Evolutionary conservation across 2,797 vertebrate species (phyloP).

Genomic region (Gephyroberyx darwinii): DNA sequence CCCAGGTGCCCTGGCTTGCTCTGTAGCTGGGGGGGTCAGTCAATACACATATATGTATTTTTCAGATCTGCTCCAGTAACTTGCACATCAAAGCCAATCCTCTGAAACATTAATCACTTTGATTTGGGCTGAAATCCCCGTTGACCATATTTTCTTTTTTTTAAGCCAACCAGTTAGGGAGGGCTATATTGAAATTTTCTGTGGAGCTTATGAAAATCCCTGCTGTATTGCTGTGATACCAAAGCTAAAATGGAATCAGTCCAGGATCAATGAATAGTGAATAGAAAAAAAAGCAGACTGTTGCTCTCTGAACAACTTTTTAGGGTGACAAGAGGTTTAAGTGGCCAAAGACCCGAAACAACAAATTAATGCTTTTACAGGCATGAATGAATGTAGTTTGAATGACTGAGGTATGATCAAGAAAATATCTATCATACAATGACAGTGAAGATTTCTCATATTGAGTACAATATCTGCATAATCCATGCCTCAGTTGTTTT

Average conservation of each 20-base stretch:
- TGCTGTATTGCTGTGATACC: constrained; percentile 25
- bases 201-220: constrained; percentile 6
- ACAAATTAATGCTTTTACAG: constrained; percentile 14
- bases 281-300: constrained; percentile 12
- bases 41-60: constrained; percentile 43
- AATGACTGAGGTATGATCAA: constrained; percentile 3
- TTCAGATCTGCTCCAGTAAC: constrained; percentile 33
- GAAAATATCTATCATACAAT: background rate
- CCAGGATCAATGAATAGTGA: constrained; percentile 52
- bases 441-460: no score
- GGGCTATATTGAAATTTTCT: constrained; percentile 23
- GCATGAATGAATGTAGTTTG: no score
- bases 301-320: constrained; percentile 18
- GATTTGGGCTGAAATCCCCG: constrained; percentile 40
- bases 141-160: constrained; percentile 36
- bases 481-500: constrained; percentile 29
- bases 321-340: constrained; percentile 7
- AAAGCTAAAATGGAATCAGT: constrained; percentile 34
- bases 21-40: constrained; percentile 29
- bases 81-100: constrained; percentile 57
- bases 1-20: constrained; percentile 21
- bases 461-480: background rate
- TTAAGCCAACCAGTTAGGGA: constrained; percentile 17
- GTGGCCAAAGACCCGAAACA: constrained; percentile 3
- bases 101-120: constrained; percentile 63